These are phyloP conservation scores for Campylomormyrus tamandua DNA, from an alignment of 2,113 vertebrate species.

Conservation along the genomic window DNA sequence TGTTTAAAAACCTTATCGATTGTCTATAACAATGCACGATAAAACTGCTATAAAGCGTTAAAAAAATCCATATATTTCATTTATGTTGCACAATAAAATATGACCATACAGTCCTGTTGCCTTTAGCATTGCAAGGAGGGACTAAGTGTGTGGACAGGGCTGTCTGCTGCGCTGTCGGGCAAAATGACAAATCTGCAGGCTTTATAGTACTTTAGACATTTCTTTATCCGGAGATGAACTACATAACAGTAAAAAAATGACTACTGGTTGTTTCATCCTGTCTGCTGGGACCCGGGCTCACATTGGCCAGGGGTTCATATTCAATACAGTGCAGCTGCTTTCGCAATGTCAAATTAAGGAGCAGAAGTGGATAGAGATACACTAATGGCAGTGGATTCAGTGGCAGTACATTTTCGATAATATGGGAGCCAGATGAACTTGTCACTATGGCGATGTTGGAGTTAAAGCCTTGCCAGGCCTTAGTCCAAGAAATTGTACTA, in stretches of 20 bases:
- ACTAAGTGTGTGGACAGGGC: background rate
- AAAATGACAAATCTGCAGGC: background rate
- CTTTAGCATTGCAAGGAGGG: background rate
- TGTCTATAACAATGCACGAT: background rate
- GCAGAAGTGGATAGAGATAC: background rate
- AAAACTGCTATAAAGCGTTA: background rate
- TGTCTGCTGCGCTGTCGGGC: background rate
- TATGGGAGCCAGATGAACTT: background rate
- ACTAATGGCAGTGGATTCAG: conserved; percentile 5
- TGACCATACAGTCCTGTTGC: background rate
- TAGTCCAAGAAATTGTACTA: conserved; percentile 11
- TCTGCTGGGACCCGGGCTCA: background rate
- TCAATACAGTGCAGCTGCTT: background rate
- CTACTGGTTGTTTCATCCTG: background rate
- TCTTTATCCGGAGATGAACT: background rate
- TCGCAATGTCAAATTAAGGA: background rate
- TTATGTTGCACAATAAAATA: background rate
- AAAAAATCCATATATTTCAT: conserved; percentile 10
- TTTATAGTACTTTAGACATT: background rate
- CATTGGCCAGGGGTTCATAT: background rate
- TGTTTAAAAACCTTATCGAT: background rate
- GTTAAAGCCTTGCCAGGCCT: background rate
- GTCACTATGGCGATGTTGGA: background rate
- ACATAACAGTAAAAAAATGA: background rate
- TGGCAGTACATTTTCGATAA: conserved; percentile 10